These are phyloP conservation scores for Synanthedon myopaeformis DNA, from an alignment of 2,888 invertebrate species.

Conservation along the genomic window DNA sequence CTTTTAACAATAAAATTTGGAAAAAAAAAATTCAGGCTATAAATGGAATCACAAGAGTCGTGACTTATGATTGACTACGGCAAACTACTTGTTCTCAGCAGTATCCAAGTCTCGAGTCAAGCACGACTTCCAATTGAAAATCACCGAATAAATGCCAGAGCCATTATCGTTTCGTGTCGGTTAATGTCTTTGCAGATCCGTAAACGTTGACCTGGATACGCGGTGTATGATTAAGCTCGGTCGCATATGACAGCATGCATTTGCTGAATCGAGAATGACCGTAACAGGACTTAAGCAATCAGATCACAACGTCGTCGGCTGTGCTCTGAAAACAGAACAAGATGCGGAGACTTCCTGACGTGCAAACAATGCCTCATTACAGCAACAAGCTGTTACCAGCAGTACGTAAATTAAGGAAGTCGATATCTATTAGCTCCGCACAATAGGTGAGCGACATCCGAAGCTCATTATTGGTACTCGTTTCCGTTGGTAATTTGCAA, in stretches of 20 bases:
- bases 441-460: constrained; percentile 71
- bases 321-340: constrained; percentile 45
- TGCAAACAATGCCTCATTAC: constrained; percentile 58
- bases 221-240: constrained; percentile 5
- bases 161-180: constrained; percentile 38
- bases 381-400: constrained; percentile 45
- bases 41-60: constrained; percentile 23
- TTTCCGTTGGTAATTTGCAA: constrained; percentile 65
- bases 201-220: constrained; percentile 38
- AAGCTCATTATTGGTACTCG: constrained; percentile 65
- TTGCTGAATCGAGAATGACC: constrained; percentile 9
- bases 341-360: constrained; percentile 38
- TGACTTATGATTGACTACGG: constrained; percentile 42
- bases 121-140: constrained; percentile 33
- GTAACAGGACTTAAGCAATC: constrained; percentile 26
- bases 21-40: neutral
- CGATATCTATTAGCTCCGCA: constrained; percentile 67
- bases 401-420: constrained; percentile 60
- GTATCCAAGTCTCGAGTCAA: constrained; percentile 17
- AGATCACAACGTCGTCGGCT: constrained; percentile 31
- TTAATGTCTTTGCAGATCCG: constrained; percentile 38
- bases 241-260: constrained; percentile 11
- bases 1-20: neutral
- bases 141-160: constrained; percentile 32
- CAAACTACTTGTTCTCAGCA: constrained; percentile 13